Base-by-base conservation (phyloP, 2,113 vertebrate species). In the Coregonus clupeaformis region DNA sequence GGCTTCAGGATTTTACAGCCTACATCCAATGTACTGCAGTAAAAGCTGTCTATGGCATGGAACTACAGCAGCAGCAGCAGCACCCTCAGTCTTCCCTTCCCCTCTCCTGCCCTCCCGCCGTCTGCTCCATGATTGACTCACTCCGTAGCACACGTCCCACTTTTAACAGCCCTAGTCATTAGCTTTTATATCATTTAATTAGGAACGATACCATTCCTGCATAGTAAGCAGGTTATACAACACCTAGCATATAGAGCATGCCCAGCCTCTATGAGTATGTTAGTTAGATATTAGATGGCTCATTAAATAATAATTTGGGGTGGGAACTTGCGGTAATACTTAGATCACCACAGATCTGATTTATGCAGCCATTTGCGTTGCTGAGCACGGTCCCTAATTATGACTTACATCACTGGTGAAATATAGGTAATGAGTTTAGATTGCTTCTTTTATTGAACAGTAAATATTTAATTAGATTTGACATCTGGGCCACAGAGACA, bases 171-270 rank as follows among this genome's bases (percentile, higher is more conserved):
- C 72, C 74, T 68, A 84, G 72, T 76, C 80, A 84, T 87, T 87
- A 86, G 77, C 52, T 78, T 84, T 91, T 79, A 84, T 85, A 80
- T 82, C 57, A 68, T 80, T 80, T 84, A 75, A 88, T 85, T 88
- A 84, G 72, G 80, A 82, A 73, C 24, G 24, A 36, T 6, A 25
- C 75, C 69, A 68, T 76, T 75, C 66, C 66, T 77, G 78, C 82
- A 78, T 84, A 69, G 78, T 85, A 72, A 76, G 42, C 69, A 60
- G 68, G 77, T 68, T 68, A 74, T 77, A 76, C 52, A 75, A 77
- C 73, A 77, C 78, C 9, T 11, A 42, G 36, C 9, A 9, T 12
- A 78, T 69, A 80, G 59, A 69, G 74, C 82, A 66, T 45, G 69
- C 67, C 77, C 69, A 32, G 73, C 57, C 32, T 75, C 52, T 25